Evolutionary conservation across 2,113 vertebrate species (phyloP).

Genomic region (Rhynchopsitta pachyrhyncha): DNA sequence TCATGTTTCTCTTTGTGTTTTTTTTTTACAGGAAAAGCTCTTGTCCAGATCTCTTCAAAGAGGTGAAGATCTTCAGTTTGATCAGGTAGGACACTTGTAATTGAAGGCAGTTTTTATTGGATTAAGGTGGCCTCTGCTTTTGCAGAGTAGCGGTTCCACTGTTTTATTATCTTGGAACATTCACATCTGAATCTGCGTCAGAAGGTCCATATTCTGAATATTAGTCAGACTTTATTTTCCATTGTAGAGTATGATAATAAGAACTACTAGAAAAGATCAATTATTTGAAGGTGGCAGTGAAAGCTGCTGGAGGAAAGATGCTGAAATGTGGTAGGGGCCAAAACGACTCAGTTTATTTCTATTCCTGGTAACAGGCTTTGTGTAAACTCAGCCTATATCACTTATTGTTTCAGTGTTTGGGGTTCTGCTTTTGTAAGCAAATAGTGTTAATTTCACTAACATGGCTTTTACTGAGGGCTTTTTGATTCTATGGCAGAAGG

Average conservation of each 20-base stretch:
- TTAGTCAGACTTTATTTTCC: background rate
- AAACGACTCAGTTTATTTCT: background rate
- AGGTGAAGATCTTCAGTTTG: constrained; percentile 99
- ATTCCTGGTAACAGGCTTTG: background rate
- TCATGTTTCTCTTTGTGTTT: background rate
- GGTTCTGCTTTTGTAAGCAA: background rate
- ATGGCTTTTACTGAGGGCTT: background rate
- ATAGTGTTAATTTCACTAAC: background rate
- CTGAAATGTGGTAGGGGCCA: background rate
- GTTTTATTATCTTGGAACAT: background rate
- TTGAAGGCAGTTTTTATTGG: background rate
- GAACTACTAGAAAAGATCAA: background rate
- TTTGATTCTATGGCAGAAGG: background rate
- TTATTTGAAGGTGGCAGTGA: background rate
- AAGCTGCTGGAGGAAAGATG: background rate
- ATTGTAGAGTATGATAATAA: background rate
- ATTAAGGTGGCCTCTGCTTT: background rate
- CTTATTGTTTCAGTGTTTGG: background rate
- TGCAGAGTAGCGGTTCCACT: background rate
- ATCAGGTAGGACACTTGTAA: constrained; percentile 85
- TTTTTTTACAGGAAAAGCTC: constrained; percentile 86
- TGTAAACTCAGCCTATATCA: background rate
- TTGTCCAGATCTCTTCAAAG: constrained; percentile 97
- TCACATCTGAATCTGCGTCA: rapidly evolving
- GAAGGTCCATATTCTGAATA: background rate